Percentiles rank a stretch among this genome's conserved stretches.
These are phyloP conservation scores for Bruchidius siliquastri DNA, from an alignment of 2,888 invertebrate genomes.

Conservation along the genomic window DNA sequence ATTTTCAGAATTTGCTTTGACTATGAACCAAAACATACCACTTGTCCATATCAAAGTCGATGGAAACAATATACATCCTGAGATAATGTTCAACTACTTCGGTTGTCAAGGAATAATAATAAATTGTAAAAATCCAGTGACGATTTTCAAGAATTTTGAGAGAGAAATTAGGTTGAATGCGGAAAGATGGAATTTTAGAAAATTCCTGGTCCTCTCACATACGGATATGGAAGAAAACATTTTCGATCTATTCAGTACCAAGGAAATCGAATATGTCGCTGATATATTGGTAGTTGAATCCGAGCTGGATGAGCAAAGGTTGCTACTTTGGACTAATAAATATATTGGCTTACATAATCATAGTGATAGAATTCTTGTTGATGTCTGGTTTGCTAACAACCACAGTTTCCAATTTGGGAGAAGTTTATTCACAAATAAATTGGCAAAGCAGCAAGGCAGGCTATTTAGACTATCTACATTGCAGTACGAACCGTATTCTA, in stretches of 20 bases:
- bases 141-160: slow-evolving; percentile 25
- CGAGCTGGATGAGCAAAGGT: slow-evolving; percentile 47
- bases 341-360: slow-evolving; percentile 21
- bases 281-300: slow-evolving; percentile 35
- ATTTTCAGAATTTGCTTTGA: not conserved
- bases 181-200: slow-evolving; percentile 26
- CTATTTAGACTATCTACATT: slow-evolving; percentile 51
- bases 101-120: slow-evolving; percentile 32
- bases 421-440: slow-evolving; percentile 33
- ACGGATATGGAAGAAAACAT: slow-evolving; percentile 13
- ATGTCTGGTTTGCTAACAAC: slow-evolving; percentile 28
- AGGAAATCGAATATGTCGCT: slow-evolving; percentile 23
- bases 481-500: slow-evolving; percentile 10
- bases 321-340: slow-evolving; percentile 27
- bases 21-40: not conserved
- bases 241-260: slow-evolving; percentile 18
- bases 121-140: slow-evolving; percentile 17
- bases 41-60: slow-evolving; percentile 7
- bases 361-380: slow-evolving; percentile 20
- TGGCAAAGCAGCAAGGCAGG: slow-evolving; percentile 42
- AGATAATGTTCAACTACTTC: slow-evolving; percentile 25
- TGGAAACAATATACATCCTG: slow-evolving; percentile 3
- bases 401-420: slow-evolving; percentile 20
- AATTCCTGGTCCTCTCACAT: slow-evolving; percentile 23
- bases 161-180: slow-evolving; percentile 17